Conservation (phyloP, 2,797 vertebrate genomes). For the Lophura swinhoii region DNA sequence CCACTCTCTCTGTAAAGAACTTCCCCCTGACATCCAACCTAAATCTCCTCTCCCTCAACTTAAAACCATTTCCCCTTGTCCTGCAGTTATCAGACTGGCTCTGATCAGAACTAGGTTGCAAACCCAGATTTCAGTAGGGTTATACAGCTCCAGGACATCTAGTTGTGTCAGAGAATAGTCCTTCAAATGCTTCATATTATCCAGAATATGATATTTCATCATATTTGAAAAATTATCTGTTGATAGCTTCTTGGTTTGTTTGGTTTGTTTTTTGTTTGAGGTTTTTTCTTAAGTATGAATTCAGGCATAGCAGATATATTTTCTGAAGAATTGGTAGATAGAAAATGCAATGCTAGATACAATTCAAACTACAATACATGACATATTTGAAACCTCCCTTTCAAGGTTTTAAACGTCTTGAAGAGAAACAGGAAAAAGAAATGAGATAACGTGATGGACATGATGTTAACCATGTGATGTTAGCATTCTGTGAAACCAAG, state of each 20-base stretch:
- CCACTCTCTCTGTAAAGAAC: no score
- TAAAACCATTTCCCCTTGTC: no score
- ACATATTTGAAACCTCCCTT: conserved; percentile 38
- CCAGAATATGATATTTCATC: not conserved
- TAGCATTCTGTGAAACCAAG: conserved; percentile 49
- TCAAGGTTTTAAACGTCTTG: conserved; percentile 35
- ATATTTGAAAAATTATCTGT: not conserved
- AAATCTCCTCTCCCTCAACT: no score
- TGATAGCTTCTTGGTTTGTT: not conserved
- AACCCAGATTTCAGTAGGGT: not conserved
- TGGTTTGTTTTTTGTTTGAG: not conserved
- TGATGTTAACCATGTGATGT: conserved; percentile 20
- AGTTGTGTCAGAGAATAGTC: not conserved
- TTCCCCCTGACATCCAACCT: no score
- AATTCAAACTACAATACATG: conserved; percentile 55
- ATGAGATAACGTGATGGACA: conserved; percentile 47
- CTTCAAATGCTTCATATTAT: not conserved
- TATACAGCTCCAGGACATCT: not conserved
- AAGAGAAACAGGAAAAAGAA: conserved; percentile 32
- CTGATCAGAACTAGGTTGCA: not conserved
- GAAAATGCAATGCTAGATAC: conserved; percentile 32
- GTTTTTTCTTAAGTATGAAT: not conserved
- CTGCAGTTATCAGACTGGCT: not conserved
- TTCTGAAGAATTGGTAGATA: conserved; percentile 4
- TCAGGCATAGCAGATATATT: not conserved